Evolutionary conservation across 1,140 invertebrate species (phyloP), one percentile per base, ranked within the genome.

Genomic region (Dreissena polymorpha): DNA sequence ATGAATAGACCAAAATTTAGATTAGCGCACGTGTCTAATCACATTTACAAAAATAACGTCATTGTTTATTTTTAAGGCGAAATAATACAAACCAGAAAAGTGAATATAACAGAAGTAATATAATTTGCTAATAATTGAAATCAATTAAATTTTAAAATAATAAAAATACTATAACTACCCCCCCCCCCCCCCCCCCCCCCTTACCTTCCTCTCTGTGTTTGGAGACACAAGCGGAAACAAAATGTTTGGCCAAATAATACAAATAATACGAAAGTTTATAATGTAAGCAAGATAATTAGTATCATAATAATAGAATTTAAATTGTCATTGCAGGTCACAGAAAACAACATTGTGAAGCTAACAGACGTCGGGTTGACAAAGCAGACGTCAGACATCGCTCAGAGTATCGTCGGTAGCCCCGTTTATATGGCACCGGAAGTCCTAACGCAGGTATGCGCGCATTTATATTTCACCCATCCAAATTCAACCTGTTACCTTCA

Each of bases 391-490:
- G 86, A 90, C 27, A 90, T 92, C 14, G 78, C 90, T 0, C 88
- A 86, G 14, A 88, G 89, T 16, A 69, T 84, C 14, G 86, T 85
- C 2, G 91, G 91, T 12, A 89, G 88, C 16, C 88, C 88, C 10
- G 87, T 88, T 1, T 91, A 91, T 71, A 88, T 90, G 87, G 89
- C 90, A 29, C 91, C 91, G 3, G 91, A 92, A 82, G 85, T 91
- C 16, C 83, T 90, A 0, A 68, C 88, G 14, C 73, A 83, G 25
- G 68, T 55, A 63, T 55, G 73, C 0, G 71, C 75, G 16, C 27
- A 18, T 21, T n/a, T 69, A 27, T 21, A 25, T 69, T 23, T 6
- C 21, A 5, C 16, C 16, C 16, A 3, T 16, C 67, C 1, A 1
- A 1, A n/a, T 39, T 2, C 39, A 39, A 39, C 23, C 10, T 63